Base-by-base conservation (phyloP, 2,888 invertebrate genomes). In the Leuctra nigra region DNA sequence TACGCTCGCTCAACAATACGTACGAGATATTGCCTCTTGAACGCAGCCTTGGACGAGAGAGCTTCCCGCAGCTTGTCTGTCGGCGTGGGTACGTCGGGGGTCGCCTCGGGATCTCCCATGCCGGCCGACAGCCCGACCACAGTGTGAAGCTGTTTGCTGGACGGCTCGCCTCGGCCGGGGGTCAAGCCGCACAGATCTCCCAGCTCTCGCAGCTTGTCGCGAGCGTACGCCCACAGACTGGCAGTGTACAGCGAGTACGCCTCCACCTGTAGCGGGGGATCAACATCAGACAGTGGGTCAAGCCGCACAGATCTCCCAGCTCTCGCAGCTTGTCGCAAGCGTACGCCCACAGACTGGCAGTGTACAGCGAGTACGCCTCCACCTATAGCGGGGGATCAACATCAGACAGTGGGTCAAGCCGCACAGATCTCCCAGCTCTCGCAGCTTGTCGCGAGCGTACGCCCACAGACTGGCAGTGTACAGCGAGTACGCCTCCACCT, bases 111-210 rank as follows among this genome's bases (percentile, higher is more conserved):
- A 71, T 92, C 88, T 0, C 91, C 90, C 82, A 96, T 91, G 1
- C 96, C 95, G 0, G 93, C 87, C 1, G 92, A 90, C 11, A 97
- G 75, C 69, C 89, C 88, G 22, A 96, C 91, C 0, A 96, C 93
- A 36, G 86, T 81, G 67, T 94, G 93, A 4, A 96, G 77, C 70
- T 96, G 94, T 66, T 88, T 88, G 1, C 94, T 94, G 0, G 86
- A 82, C 0, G 41, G n/a, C 7, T 91, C 91, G 24, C 80, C 79
- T 20, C 77, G 82, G 1, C 88, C 91, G 0, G 95, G 96, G 72
- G 95, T 81, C 7, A 97, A 74, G 0, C 96, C 95, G 70, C 95
- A 96, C 2, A 96, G 73, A 66, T 87, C 86, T 4, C 96, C 97
- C 57, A 97, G 75, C 63, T 87, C 86, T 64, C 85, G 82, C 39